These are phyloP conservation scores for Lepidotrigona ventralis DNA, from an alignment of 1,140 invertebrate genomes.

Conservation along the genomic window DNA sequence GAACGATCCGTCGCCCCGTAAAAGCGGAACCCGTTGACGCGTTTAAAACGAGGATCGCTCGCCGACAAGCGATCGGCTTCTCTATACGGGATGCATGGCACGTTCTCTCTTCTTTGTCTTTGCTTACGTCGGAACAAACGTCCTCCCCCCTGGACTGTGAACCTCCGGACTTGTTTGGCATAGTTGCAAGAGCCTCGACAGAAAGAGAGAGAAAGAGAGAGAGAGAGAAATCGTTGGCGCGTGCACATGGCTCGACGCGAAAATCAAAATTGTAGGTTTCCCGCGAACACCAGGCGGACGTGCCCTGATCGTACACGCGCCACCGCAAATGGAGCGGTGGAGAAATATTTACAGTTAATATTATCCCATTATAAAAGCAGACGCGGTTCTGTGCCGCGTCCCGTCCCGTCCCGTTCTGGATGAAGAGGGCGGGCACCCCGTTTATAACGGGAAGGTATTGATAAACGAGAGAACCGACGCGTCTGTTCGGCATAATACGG, in stretches of 20 bases:
- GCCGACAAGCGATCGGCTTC: background rate
- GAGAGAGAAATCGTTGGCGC: background rate
- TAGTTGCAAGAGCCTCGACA: background rate
- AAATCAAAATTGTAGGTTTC: constrained; percentile 28
- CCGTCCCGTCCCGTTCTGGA: constrained; percentile 18
- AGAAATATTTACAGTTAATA: constrained; percentile 49
- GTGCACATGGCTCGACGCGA: background rate
- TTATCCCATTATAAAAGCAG: constrained; percentile 48
- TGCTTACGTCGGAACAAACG: background rate
- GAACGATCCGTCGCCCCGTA: constrained; percentile 2
- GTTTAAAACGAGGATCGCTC: constrained; percentile 32
- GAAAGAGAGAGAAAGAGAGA: too few relatives aligned
- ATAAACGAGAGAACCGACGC: constrained; percentile 37
- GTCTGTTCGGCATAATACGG: constrained; percentile 47
- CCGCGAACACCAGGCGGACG: background rate
- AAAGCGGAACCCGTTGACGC: constrained; percentile 2
- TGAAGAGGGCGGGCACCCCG: background rate
- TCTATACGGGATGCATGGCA: background rate
- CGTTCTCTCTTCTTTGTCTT: background rate
- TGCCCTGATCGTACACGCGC: background rate
- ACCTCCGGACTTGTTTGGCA: background rate
- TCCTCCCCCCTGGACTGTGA: background rate
- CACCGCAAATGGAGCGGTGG: constrained; percentile 13
- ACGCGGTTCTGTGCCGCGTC: background rate
- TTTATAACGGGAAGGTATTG: constrained; percentile 25